phyloP scores from a whole-genome alignment of 1,140 invertebrate species.

The Bombus breviceps region DNA sequence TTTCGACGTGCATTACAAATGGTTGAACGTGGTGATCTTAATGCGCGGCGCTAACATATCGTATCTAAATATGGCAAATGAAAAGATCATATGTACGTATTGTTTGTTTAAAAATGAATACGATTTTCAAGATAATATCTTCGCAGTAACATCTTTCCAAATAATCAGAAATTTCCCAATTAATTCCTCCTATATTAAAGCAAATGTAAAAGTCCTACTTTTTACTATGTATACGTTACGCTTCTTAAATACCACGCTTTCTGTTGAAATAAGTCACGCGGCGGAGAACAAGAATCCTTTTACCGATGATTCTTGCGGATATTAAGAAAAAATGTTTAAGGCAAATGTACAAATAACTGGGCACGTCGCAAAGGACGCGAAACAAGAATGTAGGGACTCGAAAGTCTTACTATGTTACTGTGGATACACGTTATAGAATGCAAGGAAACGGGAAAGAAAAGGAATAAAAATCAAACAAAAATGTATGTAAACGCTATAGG shows the following conservation, averaged over 20 bases:
- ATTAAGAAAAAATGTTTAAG: background rate
- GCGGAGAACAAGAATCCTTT: background rate
- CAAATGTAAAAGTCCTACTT: background rate
- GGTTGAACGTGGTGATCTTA: background rate
- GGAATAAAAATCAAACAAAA: background rate
- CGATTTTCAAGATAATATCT: too few relatives aligned
- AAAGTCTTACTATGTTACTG: too few relatives aligned
- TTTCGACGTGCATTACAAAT: too few relatives aligned
- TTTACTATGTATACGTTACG: background rate
- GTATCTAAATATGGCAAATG: too few relatives aligned
- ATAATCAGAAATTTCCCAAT: background rate
- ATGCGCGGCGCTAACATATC: background rate
- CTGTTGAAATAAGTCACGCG: background rate
- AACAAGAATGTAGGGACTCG: background rate
- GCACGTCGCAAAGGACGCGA: background rate
- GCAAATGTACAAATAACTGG: background rate
- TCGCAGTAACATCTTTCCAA: too few relatives aligned
- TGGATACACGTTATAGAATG: background rate
- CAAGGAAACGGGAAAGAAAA: background rate
- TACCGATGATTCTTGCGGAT: background rate
- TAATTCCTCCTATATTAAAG: background rate
- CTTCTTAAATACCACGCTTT: background rate
- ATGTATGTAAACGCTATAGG: background rate
- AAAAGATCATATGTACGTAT: background rate
- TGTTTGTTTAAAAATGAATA: background rate